Base-by-base conservation (phyloP, 2,797 vertebrate species). In the Bryconaethiops microstoma region DNA sequence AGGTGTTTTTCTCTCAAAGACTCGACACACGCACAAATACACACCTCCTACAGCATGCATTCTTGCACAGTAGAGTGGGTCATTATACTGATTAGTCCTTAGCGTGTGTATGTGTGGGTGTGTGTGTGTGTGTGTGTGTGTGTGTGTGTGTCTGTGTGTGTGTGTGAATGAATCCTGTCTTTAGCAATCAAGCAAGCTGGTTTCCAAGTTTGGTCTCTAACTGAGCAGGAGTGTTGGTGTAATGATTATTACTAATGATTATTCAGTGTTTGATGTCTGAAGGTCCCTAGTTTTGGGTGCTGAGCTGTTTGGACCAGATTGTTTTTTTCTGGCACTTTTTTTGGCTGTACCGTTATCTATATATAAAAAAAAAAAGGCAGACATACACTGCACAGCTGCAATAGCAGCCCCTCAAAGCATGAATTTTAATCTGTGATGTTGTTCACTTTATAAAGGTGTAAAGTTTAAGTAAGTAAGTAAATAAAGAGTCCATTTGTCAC, bases 1-100 rank as follows among this genome's bases (percentile, higher is more conserved):
- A 76, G 60, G 80, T 77, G 74, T 82, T 77, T 39, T 21, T 65
- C 50, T 60, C 42, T 60, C 68, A 48, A 9, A 72, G 23, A 52
- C 45, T 35, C 25, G 40, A 63, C 69, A 50, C 45, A 63, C 52
- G 76, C 57, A 71, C 73, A 81, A n/a, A 52, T 5, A 25, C 74
- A 63, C 60, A 52, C 48, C 10, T 50, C 10, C 48, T 50, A 68
- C 54, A 35, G 4, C 48, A 42, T 29, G 29, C 45, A 29, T 74
- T 63, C 67, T 71, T 65, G 73, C 62, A 19, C 80, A 77, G 72
- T 23, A 67, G 39, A 17, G 60, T 48, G 39, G 68, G 68, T 82
- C 68, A 82, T 77, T 82, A 59, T 29, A 45, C 60, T 59, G 62
- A 74, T 74, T 74, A 74, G 72, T 1, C 10, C 35, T 14, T 9